These are phyloP conservation scores for Leptarthrus brevirostris DNA, from an alignment of 2,888 invertebrate genomes.

Conservation along the genomic window DNA sequence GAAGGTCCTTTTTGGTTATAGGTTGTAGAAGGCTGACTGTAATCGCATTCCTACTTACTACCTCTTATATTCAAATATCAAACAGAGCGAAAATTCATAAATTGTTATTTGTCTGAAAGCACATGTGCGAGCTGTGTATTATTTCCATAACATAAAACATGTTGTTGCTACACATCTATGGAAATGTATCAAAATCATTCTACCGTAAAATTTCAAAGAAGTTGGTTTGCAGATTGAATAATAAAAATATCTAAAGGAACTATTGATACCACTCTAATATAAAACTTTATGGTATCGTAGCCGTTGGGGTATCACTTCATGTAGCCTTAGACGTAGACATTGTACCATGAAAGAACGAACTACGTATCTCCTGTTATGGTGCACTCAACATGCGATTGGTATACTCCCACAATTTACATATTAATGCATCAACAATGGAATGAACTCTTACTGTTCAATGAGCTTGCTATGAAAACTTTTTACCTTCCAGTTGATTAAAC, in stretches of 20 bases:
- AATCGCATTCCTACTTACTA: too few relatives aligned
- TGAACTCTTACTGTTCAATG: constrained; percentile 30
- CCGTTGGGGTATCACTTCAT: background rate
- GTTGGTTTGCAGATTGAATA: background rate
- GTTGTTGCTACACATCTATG: too few relatives aligned
- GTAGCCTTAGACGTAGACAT: too few relatives aligned
- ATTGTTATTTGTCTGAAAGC: too few relatives aligned
- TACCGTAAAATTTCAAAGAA: background rate
- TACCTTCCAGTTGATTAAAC: constrained; percentile 7
- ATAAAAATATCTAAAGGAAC: background rate
- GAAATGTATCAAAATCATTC: background rate
- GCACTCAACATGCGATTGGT: background rate
- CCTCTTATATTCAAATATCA: too few relatives aligned
- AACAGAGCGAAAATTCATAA: too few relatives aligned
- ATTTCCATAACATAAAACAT: too few relatives aligned
- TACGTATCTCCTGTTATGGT: too few relatives aligned
- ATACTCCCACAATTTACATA: constrained; percentile 8
- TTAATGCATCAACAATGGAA: constrained; percentile 34
- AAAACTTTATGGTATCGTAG: background rate
- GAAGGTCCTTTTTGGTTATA: too few relatives aligned
- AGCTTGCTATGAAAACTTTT: constrained; percentile 13
- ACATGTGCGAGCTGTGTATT: too few relatives aligned
- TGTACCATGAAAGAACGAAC: too few relatives aligned
- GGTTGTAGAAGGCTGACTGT: too few relatives aligned
- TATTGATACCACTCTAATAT: background rate